Conservation (phyloP, 2,113 vertebrate species). For the Isurus oxyrinchus region DNA sequence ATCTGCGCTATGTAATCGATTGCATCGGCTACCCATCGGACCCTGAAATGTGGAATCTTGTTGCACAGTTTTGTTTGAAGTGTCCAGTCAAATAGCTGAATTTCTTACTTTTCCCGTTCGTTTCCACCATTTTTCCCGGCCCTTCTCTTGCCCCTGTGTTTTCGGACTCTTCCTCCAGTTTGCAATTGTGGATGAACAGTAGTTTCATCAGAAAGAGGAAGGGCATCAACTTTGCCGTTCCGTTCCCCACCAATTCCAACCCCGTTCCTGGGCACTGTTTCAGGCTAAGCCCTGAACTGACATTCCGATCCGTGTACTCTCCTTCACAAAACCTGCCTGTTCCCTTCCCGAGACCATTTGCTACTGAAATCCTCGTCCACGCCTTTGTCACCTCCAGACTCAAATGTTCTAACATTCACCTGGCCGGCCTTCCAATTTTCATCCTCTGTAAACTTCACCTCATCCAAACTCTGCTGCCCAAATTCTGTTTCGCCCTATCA, state of each 20-base stretch:
- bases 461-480: not conserved
- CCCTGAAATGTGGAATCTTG: not conserved
- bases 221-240: not conserved
- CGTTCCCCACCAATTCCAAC: not conserved
- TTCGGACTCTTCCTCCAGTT: not conserved
- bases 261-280: not conserved
- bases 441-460: not conserved
- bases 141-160: not conserved
- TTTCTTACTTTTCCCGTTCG: too few species aligned
- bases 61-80: not conserved
- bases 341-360: not conserved
- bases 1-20: not conserved
- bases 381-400: not conserved
- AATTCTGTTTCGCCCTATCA: not conserved
- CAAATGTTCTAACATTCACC: not conserved
- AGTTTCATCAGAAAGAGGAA: not conserved
- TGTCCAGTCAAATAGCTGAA: not conserved
- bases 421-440: not conserved
- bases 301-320: not conserved
- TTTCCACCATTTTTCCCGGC: too few species aligned
- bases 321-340: not conserved
- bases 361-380: not conserved
- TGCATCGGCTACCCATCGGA: not conserved
- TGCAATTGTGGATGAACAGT: not conserved
- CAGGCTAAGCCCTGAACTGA: not conserved